Percentiles rank a stretch among this genome's conserved stretches.
These are phyloP conservation scores for Glaucidium brasilianum DNA, from an alignment of 2,113 vertebrate genomes.

Conservation along the genomic window DNA sequence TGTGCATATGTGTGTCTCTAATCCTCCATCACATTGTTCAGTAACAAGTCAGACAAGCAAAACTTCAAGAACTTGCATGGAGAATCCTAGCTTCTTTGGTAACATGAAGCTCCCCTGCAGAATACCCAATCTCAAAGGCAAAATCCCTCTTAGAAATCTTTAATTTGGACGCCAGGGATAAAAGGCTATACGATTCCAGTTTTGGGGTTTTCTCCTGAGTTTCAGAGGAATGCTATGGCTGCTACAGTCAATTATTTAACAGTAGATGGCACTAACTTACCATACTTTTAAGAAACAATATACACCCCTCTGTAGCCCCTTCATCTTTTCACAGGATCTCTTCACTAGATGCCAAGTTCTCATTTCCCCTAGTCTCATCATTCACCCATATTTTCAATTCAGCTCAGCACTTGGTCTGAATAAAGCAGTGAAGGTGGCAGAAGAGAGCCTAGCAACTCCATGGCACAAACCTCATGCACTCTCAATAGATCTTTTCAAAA, in stretches of 20 bases:
- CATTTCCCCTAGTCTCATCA: background rate
- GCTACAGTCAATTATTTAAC: slow-evolving; percentile 36
- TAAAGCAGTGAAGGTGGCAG: background rate
- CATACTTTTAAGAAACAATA: background rate
- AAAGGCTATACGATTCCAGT: background rate
- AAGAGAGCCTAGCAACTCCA: background rate
- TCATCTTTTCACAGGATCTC: background rate
- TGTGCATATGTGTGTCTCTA: background rate
- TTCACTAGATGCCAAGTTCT: background rate
- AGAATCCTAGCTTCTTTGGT: background rate
- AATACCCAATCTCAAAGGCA: background rate
- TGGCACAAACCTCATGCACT: background rate
- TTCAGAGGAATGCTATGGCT: background rate
- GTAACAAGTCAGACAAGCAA: background rate
- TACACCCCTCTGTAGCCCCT: background rate
- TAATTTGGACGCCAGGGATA: background rate
- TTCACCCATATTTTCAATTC: background rate
- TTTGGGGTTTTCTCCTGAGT: background rate
- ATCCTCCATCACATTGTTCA: background rate
- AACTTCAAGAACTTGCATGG: background rate
- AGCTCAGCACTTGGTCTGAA: background rate
- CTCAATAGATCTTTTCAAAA: background rate
- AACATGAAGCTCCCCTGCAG: background rate
- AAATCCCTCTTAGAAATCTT: background rate
- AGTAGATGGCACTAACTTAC: slow-evolving; percentile 68